These are phyloP conservation scores for Noctilio leporinus DNA, from an alignment of 2,113 vertebrate species.

Conservation along the genomic window DNA sequence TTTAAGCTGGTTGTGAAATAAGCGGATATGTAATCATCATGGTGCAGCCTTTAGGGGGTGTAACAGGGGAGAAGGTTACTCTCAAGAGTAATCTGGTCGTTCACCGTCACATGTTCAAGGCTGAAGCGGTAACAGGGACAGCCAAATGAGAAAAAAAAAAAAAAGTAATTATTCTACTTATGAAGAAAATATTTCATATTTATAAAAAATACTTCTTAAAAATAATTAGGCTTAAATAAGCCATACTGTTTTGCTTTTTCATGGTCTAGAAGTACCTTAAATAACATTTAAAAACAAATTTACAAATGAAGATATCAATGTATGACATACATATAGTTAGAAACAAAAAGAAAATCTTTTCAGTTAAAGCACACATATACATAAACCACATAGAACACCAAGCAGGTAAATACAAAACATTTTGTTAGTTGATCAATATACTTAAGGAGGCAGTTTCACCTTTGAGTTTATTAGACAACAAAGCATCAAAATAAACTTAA, in stretches of 20 bases:
- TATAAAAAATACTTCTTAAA: slow-evolving; percentile 22
- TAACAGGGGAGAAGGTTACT: slow-evolving; percentile 19
- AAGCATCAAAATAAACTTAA: slow-evolving; percentile 31
- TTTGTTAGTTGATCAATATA: slow-evolving; percentile 39
- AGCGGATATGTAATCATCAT: slow-evolving; percentile 55
- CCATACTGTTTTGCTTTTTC: neutral
- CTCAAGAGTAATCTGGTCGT: slow-evolving; percentile 45
- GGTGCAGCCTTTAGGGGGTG: slow-evolving; percentile 50
- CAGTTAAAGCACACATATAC: slow-evolving; percentile 31
- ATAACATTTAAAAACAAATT: slow-evolving; percentile 43
- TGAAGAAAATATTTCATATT: slow-evolving; percentile 21
- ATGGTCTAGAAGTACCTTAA: slow-evolving; percentile 17
- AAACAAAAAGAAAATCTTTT: slow-evolving; percentile 42
- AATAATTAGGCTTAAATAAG: neutral
- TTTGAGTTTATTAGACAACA: slow-evolving; percentile 39
- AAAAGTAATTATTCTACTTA: neutral
- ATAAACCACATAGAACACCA: slow-evolving; percentile 15
- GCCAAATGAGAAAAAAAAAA: neutral
- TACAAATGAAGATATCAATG: slow-evolving; percentile 20
- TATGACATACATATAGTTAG: slow-evolving; percentile 19
- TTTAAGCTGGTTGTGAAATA: slow-evolving; percentile 61
- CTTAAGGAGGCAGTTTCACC: neutral
- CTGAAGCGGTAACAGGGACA: neutral
- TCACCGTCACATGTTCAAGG: neutral
- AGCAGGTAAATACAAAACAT: slow-evolving; percentile 15